Conservation (phyloP, 2,113 vertebrate species). For the Dicrurus megarhynchus region DNA sequence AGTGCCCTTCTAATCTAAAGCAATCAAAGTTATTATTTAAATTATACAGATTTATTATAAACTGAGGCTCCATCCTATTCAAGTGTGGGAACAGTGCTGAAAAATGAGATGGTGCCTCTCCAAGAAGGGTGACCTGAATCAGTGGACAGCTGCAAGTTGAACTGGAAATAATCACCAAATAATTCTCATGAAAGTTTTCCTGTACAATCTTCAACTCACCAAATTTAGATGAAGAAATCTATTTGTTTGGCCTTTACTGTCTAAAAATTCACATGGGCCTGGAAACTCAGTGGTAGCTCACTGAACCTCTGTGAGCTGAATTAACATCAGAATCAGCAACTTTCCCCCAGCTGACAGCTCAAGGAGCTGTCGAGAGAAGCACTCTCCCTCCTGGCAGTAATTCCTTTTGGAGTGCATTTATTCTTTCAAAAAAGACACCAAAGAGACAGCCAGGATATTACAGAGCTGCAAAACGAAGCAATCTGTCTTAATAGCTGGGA, state of each 20-base stretch:
- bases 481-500: background rate
- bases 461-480: background rate
- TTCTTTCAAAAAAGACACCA: background rate
- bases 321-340: background rate
- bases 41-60: background rate
- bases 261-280: background rate
- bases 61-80: background rate
- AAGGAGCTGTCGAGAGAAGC: background rate
- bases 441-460: background rate
- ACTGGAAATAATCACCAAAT: background rate
- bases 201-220: background rate
- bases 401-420: background rate
- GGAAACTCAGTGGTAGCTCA: background rate
- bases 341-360: background rate
- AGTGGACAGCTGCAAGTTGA: background rate
- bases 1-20: background rate
- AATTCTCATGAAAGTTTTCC: background rate
- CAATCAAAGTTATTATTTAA: background rate
- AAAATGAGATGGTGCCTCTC: rapidly evolving
- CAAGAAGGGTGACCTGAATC: background rate
- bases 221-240: background rate
- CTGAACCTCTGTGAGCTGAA: background rate
- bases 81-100: background rate
- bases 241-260: background rate
- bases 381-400: background rate